A percentile compares a stretch with the other conserved stretches of the same genome.
Conservation (phyloP, 2,888 invertebrate genomes). For the Agonum fuliginosum region DNA sequence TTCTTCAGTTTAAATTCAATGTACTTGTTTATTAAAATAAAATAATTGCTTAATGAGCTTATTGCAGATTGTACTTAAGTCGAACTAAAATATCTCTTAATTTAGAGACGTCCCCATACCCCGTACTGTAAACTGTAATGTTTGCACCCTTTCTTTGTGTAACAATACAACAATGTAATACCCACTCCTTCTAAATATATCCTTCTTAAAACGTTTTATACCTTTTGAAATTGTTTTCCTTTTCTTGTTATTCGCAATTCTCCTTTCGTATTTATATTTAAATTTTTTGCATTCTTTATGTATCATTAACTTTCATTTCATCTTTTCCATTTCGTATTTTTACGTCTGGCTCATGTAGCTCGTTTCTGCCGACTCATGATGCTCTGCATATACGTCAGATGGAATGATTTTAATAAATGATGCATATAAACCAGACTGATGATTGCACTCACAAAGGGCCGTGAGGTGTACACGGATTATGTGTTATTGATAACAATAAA, state of each 20-base stretch:
- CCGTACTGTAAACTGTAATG: too few species aligned
- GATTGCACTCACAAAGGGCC: conserved; percentile 45
- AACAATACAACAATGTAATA: conserved; percentile 19
- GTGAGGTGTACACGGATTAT: conserved; percentile 9
- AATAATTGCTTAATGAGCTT: too few species aligned
- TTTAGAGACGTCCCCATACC: too few species aligned
- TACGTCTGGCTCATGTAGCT: conserved; percentile 37
- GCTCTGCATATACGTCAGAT: conserved; percentile 33
- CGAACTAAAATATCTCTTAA: too few species aligned
- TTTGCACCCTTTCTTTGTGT: not conserved
- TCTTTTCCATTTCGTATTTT: conserved; percentile 57
- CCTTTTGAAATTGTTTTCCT: conserved; percentile 61
- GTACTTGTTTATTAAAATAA: too few species aligned
- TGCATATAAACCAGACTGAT: conserved; percentile 36
- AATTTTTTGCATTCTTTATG: conserved; percentile 69
- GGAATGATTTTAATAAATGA: conserved; percentile 47
- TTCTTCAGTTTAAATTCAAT: too few species aligned
- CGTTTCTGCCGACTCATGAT: conserved; percentile 36
- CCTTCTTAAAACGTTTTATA: conserved; percentile 33
- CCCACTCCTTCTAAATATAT: conserved; percentile 19
- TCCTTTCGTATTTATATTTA: conserved; percentile 65
- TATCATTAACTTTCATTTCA: conserved; percentile 67
- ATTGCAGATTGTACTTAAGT: too few species aligned
- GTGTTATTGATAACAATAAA: conserved; percentile 40
- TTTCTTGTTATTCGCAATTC: conserved; percentile 67